A percentile compares a stretch with the other conserved stretches of the same genome.
Evolutionary conservation across 2,797 vertebrate genomes (phyloP).

Genomic region (Moxostoma hubbsi): DNA sequence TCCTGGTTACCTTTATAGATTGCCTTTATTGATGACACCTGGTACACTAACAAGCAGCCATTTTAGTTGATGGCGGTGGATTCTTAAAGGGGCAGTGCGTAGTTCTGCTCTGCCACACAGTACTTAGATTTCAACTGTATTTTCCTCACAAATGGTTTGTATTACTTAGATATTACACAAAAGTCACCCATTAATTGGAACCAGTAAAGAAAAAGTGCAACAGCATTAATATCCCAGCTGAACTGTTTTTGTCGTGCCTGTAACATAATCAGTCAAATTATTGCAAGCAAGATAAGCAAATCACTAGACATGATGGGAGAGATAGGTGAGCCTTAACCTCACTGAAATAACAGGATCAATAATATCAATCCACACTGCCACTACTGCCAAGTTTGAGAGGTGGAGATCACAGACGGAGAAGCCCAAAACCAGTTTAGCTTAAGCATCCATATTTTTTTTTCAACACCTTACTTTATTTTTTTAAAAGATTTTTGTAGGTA

Average conservation of each 20-base stretch:
- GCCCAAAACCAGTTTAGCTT: background rate
- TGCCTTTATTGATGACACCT: too few species aligned
- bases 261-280: constrained; percentile 46
- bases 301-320: constrained; percentile 43
- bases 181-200: background rate
- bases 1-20: too few species aligned
- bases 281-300: constrained; percentile 35
- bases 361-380: constrained; percentile 26
- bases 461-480: constrained; percentile 37
- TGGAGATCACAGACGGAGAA: constrained; percentile 3
- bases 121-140: too few species aligned
- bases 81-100: too few species aligned
- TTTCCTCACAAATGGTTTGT: background rate
- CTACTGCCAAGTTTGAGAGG: background rate
- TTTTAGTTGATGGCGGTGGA: too few species aligned
- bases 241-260: constrained; percentile 19
- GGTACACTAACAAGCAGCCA: too few species aligned
- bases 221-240: background rate
- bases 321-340: constrained; percentile 41
- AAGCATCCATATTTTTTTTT: constrained; percentile 50
- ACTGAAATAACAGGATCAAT: constrained; percentile 48
- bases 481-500: constrained; percentile 67
- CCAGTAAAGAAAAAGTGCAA: background rate
- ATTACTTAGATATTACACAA: background rate
- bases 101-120: too few species aligned